Base-by-base conservation (phyloP, 2,888 invertebrate species). In the Psylliodes chrysocephalus region DNA sequence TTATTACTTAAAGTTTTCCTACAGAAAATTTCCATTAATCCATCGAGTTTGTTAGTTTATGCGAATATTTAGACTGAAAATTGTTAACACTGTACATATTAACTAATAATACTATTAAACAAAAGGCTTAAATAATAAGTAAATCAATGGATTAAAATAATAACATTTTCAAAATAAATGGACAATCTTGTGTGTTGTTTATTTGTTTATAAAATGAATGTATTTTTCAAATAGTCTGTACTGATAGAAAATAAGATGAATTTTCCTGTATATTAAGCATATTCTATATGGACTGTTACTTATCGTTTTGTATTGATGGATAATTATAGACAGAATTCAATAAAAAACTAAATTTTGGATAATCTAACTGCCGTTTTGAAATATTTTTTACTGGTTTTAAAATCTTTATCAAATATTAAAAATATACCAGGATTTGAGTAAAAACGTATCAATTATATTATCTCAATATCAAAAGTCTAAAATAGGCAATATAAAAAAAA, bases 51-150 rank as follows among this genome's bases (percentile, higher is more conserved):
- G 46, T 60, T 65, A 53, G 56, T 64, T 57, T 64, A 28, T 49
- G 49, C 15, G 49, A 57, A 57, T 57, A 35, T 25, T 63, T 63
- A 68, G 68, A 65, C 68, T 68, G 65, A 68, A 62, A n/a, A 40
- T 56, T 63, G 52, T 60, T 64, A 35, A 59, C 33, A 64, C 47
- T 46, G 47, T 53, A 33, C 12, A 51, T 40, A 60, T 47, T 59
- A 59, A 53, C n/a, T 33, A 33, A 10, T 33, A 40, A 4, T 35
- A 35, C 14, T 14, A 33, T 35, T 35, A 30, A 3, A n/a, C n/a
- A 12, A 12, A 35, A 35, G 6, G 33, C 33, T 25, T 10, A 63
- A 46, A 63, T 10, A 22, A 35, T 12, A n/a, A 10, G 4, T 53
- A 54, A 54, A 19, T 14, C 40, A 25, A 12, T n/a, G n/a, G n/a